Evolutionary conservation across 2,113 vertebrate genomes (phyloP).

Genomic region (Hippolais icterina): DNA sequence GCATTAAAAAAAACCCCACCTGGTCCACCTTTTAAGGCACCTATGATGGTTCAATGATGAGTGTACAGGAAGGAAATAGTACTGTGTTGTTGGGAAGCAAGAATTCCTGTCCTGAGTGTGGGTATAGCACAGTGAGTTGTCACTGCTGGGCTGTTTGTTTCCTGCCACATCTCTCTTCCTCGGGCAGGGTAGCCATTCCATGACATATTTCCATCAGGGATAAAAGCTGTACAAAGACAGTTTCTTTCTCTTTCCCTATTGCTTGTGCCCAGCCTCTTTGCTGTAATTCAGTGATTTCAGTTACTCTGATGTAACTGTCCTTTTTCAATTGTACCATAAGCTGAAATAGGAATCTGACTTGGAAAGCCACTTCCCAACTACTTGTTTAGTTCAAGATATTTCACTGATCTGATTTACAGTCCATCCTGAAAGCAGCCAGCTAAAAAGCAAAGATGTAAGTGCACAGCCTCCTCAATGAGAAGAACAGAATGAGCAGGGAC

Average conservation of each 20-base stretch:
- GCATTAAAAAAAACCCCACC: fast-evolving
- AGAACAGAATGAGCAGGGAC: neutral
- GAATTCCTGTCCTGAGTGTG: neutral
- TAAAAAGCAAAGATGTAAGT: neutral
- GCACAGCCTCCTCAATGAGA: neutral
- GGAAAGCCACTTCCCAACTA: neutral
- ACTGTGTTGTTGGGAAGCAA: neutral
- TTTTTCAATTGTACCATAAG: neutral
- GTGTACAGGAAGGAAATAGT: neutral
- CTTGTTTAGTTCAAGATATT: neutral
- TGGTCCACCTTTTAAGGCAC: neutral
- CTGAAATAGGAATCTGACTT: neutral
- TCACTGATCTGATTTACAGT: neutral
- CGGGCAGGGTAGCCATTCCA: neutral
- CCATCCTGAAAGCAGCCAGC: neutral
- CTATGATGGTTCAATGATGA: neutral
- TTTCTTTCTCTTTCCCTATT: neutral
- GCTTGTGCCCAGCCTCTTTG: neutral
- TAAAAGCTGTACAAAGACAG: neutral
- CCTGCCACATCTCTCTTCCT: neutral
- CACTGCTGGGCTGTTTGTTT: fast-evolving
- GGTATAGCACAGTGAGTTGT: fast-evolving
- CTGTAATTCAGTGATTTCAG: neutral
- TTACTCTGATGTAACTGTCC: neutral
- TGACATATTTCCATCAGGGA: neutral